Evolutionary conservation across 2,888 invertebrate genomes (phyloP), one percentile per base, ranked within the genome.

Genomic region (Pantelozetes paolii): DNA sequence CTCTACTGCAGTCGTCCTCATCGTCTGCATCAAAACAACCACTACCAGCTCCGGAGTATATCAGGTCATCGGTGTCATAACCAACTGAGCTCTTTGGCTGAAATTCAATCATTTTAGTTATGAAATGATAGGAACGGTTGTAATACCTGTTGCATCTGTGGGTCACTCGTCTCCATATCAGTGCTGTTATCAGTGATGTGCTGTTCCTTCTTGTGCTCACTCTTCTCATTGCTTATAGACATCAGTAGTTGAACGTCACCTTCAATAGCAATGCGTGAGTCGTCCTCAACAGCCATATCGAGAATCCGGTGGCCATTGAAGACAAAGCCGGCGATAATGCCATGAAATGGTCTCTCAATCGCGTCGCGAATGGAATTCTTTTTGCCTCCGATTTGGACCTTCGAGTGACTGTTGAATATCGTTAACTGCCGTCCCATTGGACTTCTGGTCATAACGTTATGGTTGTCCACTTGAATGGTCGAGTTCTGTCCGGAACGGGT

Each of bases 331-430:
- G 94, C 90, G 74, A 95, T 87, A 40, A 93, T 89, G 0, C 96
- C 97, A 75, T 89, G 86, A 84, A 94, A 95, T 1, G 92, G 88
- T 54, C 91, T 86, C 79, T 89, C 89, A 70, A 91, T 88, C 77
- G 87, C 83, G 72, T 86, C 87, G 79, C 88, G 88, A 71, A 88
- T 86, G 75, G 85, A 83, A 76, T 89, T 89, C 84, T 89, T 89
- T 81, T 89, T 88, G 0, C 95, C 95, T 6, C 96, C 96, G 36
- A 95, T 88, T 79, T 91, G 90, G 57, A 96, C 89, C 62, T 89
- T 89, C 1, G 93, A 89, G 86, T 94, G 94, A 80, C 90, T 90
- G 84, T 96, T 95, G 86, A 96, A 95, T 42, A 93, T 90, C 72
- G 88, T 88, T 69, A 90, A 87, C 78, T 92, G 91, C 78, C 89